Base-by-base conservation (phyloP, 2,113 vertebrate genomes). In the Pomatorhinus ruficollis region DNA sequence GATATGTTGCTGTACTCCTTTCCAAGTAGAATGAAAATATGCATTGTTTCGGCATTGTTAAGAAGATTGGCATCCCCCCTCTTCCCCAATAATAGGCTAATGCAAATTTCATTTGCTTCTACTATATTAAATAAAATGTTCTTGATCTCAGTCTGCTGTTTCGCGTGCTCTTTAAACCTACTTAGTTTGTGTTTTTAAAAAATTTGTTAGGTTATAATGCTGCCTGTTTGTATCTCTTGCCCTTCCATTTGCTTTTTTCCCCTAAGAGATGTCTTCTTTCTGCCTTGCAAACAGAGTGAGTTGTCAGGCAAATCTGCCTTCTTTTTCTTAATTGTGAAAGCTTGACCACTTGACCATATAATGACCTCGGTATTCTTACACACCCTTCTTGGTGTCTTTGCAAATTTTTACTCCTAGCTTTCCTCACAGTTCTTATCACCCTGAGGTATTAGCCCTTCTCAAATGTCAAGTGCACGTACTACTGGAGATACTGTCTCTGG, bases 361-460 rank as follows among this genome's bases (percentile, higher is more conserved):
- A 70, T 76, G 61, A 78, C 74, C 65, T 76, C 31, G 15, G 20
- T 76, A 44, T 87, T 57, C 65, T 78, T 93, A 65, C 40, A 68
- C 27, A 39, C 11, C 13, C 6, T 85, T 87, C 74, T 72, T 24
- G 53, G 17, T 75, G 59, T 78, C 65, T 92, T 92, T 83, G 74
- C 54, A 82, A 78, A 68, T 82, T 93, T 95, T 92, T 83, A 65
- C 28, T 94, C 31, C n/a, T 50, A 45, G 45, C 74, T 94, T 88
- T 93, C 75, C 50, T 95, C 90, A 83, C 12, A 5, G 83, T 86
- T 92, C 54, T 84, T 84, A 77, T 40, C 53, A 93, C 50, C 30
- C 20, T 87, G 65, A 91, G 60, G 56, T 91, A 89, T 50, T 65
- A 88, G 23, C 45, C 30, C 45, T 90, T 94, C 75, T 80, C 57